Evolutionary conservation across 1,140 invertebrate species (phyloP), one percentile per base, ranked within the genome.

Genomic region (Halictus rubicundus): DNA sequence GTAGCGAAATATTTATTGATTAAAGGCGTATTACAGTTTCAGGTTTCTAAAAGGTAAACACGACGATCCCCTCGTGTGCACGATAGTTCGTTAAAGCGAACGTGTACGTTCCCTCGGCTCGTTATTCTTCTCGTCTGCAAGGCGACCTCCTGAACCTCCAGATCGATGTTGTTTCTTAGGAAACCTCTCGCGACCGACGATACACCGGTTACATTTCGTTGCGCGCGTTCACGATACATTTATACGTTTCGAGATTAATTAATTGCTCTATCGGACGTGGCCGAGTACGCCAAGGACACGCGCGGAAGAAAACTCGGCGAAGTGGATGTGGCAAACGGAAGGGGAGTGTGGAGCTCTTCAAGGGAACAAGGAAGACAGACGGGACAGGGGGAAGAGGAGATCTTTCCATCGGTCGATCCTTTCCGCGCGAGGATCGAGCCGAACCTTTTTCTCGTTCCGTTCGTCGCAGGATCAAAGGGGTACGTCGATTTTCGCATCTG

Each of bases 1-100:
- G 61, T 87, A 87, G 84, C 85, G 85, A 87, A 87, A 87, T 83
- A 71, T 86, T 87, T 87, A 87, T 87, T 87, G 80, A 87, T 87
- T 87, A 84, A 87, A 87, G 81, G 78, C 81, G 83, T 87, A 78
- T 86, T 87, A 86, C 81, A 87, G 63, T 68, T 87, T 80, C 70
- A 84, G 68, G 64, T n/a, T 81, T 83, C 84, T 87, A 87, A 54
- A 74, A 87, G 32, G 57, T 87, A 87, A 68, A 86, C 84, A 86
- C 81, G 84, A 86, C 80, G 84, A 80, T 86, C 77, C 73, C 78
- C 60, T 86, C 76, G 81, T 75, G 72, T 73, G 60, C 82, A 68
- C 64, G 74, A 85, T 70, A 77, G 49, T 68, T 63, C 37, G 66
- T 80, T 73, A 59, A 80, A 66, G 57, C 12, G 61, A 76, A 63